Conservation (phyloP, 2,113 vertebrate genomes). For the Malaclemys terrapin region DNA sequence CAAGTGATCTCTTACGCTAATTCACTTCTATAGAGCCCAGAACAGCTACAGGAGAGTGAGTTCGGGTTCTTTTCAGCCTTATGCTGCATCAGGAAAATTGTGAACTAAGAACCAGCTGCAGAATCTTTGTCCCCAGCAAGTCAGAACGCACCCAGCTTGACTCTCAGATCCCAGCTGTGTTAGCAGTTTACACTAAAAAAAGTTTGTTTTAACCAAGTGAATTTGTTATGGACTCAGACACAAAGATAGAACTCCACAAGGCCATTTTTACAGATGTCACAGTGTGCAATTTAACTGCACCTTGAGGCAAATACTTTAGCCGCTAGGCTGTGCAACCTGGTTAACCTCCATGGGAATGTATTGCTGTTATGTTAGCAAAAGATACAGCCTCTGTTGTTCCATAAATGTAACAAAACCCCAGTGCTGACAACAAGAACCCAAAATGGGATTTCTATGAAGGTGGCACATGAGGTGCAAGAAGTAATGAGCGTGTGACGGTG, state of each 20-base stretch:
- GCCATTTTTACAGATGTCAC: neutral
- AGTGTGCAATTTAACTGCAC: neutral
- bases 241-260: neutral
- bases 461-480: neutral
- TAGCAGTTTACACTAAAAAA: neutral
- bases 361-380: conserved; percentile 29
- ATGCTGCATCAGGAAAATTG: neutral
- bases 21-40: neutral
- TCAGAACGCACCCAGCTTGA: neutral
- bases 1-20: neutral
- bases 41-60: neutral
- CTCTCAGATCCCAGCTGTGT: neutral
- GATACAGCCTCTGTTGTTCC: neutral
- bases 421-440: conserved; percentile 31
- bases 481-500: neutral
- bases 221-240: conserved; percentile 16
- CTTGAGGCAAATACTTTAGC: neutral
- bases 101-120: neutral
- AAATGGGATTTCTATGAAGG: neutral
- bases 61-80: neutral
- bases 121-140: neutral
- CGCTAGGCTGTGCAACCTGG: neutral
- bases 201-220: neutral
- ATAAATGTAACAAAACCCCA: conserved; percentile 1
- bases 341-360: neutral